Evolutionary conservation across 2,797 vertebrate genomes (phyloP).

Genomic region (Euphonia xanthogaster): DNA sequence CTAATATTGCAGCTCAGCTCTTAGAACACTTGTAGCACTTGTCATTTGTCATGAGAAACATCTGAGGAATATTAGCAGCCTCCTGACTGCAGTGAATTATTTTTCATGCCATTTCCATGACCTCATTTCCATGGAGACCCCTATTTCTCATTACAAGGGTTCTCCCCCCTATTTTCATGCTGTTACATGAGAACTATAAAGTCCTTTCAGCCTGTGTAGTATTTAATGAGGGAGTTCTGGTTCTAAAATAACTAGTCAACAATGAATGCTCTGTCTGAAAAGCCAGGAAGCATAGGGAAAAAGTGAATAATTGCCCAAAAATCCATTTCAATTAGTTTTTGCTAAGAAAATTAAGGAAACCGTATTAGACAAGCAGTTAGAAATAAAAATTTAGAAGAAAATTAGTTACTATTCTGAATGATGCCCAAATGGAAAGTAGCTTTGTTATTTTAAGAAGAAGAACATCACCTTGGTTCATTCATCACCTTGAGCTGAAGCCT

Average conservation of each 20-base stretch:
- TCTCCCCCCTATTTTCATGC: background rate
- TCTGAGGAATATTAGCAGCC: slow-evolving; percentile 20
- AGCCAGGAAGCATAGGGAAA: background rate
- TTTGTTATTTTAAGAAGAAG: background rate
- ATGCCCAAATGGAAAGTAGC: background rate
- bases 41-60: slow-evolving; percentile 17
- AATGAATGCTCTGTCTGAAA: slow-evolving; percentile 30
- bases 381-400: background rate
- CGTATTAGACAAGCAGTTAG: background rate
- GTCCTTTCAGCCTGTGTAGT: background rate
- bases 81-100: background rate
- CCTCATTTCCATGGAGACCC: slow-evolving; percentile 37
- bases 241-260: background rate
- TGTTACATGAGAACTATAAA: background rate
- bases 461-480: background rate
- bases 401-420: background rate
- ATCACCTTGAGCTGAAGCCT: background rate
- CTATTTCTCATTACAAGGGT: background rate
- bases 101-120: slow-evolving; percentile 41
- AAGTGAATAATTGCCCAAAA: background rate
- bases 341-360: background rate
- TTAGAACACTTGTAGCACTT: slow-evolving; percentile 10
- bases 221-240: background rate
- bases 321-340: background rate
- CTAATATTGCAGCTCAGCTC: background rate